Percentiles rank a stretch among this genome's conserved stretches.
Conservation (phyloP, 2,113 vertebrate species). For the Channa maculata region DNA sequence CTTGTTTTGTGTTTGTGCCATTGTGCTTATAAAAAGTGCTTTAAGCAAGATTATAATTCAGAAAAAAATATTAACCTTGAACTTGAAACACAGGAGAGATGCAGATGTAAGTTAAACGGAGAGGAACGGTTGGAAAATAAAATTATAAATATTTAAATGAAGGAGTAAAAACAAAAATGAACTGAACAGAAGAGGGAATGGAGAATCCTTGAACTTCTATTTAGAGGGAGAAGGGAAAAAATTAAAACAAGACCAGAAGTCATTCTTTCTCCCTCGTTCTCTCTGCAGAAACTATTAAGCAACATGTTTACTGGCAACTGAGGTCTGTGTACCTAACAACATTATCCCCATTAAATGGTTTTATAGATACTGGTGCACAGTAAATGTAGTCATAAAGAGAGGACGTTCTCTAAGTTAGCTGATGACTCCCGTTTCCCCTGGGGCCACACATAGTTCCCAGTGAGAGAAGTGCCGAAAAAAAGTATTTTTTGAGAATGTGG, state of each 20-base stretch:
- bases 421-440: conserved; percentile 69
- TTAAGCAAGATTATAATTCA: background rate
- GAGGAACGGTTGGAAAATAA: background rate
- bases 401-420: conserved; percentile 64
- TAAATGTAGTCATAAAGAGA: conserved; percentile 79
- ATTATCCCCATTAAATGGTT: conserved; percentile 81
- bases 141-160: background rate
- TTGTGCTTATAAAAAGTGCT: background rate
- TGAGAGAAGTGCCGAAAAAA: conserved; percentile 18
- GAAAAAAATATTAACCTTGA: background rate
- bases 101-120: background rate
- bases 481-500: conserved; percentile 47
- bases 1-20: background rate
- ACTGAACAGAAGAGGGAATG: background rate
- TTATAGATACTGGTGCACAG: conserved; percentile 77
- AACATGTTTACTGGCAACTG: conserved; percentile 84
- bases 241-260: conserved; percentile 3
- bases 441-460: conserved; percentile 64
- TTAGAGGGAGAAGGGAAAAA: conserved; percentile 14
- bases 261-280: background rate
- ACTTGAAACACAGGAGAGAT: background rate
- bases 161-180: background rate
- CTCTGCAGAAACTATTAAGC: conserved; percentile 48
- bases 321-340: conserved; percentile 82
- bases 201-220: background rate